Evolutionary conservation across 37 sponge, comb jelly and placozoan genomes (phyloP), one percentile per base, ranked within the genome.

Genomic region (Hexactinellida sp.): DNA sequence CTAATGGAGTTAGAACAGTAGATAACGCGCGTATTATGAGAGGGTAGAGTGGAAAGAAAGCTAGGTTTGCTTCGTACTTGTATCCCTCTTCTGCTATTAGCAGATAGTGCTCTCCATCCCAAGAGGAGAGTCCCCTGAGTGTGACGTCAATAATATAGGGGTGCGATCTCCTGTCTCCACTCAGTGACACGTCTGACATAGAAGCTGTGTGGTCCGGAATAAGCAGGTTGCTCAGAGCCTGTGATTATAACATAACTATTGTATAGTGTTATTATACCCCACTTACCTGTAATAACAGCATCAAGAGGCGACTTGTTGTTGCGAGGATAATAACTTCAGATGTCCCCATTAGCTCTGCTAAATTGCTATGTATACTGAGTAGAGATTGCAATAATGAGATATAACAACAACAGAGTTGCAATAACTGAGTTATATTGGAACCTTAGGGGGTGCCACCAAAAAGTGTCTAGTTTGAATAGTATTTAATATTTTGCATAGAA

Each of bases 41-140:
- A 0, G 99, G 99, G 28, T 87, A 90, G 84, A 98, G 88, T 0
- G 99, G 99, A 37, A 95, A 95, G 88, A 98, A 98, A 23, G 99
- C 99, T 39, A 92, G 89, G 39, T 86, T 82, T 54, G 91, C 91
- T 54, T 93, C 92, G 55, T 91, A 90, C 83, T 86, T 38, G 86
- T 98, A 94, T 38, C 99, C 96, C 36, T 91, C 54, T 9, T 91
- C 86, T 25, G 99, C 92, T 54, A 95, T 90, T 83, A 87, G 84
- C 41, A 91, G 87, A 86, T 89, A 95, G 55, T 95, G 92, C 35
- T 93, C 96, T 23, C 94, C 83, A 55, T 98, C 99, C 99, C 99
- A 98, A 83, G 93, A 93, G 55, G 90, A 92, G n/a, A 89, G 83
- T 37, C 97, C 97, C 5, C 93, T 90, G 0, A 92, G 36, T 0